Evolutionary conservation across 30 jellyfish, hydroid and myxozoan genomes (phyloP).

Genomic region (Turritopsis rubra): DNA sequence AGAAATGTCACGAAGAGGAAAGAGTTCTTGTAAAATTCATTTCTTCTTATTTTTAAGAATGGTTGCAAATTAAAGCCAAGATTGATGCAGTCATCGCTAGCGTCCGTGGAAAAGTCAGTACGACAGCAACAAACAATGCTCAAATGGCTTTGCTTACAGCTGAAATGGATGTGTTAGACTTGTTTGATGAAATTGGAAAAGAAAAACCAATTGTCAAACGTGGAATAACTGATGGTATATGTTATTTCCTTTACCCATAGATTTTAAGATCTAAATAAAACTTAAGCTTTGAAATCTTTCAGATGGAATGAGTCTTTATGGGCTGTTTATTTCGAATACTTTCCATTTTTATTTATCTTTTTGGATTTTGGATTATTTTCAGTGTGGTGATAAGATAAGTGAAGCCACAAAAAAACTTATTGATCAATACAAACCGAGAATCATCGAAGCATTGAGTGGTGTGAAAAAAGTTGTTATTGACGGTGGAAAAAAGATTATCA

Average conservation of each 20-base stretch:
- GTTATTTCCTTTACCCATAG: too few relatives aligned
- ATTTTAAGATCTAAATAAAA: too few relatives aligned
- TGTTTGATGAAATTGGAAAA: not conserved
- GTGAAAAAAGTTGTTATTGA: constrained; percentile 1
- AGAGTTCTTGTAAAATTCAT: not conserved
- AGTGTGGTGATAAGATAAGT: constrained; percentile 13
- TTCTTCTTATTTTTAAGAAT: not conserved
- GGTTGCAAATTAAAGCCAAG: not conserved
- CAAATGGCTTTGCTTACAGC: constrained; percentile 6
- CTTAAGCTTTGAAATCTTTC: too few relatives aligned
- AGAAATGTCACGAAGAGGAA: too few relatives aligned
- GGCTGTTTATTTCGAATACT: too few relatives aligned
- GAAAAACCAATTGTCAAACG: constrained; percentile 15
- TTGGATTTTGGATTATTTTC: too few relatives aligned
- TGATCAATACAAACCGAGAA: constrained; percentile 13
- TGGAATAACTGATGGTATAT: not conserved
- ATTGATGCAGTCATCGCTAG: not conserved
- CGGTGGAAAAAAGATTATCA: constrained; percentile 10
- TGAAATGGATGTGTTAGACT: not conserved
- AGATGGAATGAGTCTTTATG: too few relatives aligned
- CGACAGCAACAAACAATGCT: constrained; percentile 6
- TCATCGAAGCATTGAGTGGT: constrained; percentile 9
- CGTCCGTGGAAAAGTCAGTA: constrained; percentile 2
- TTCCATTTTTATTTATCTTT: too few relatives aligned
- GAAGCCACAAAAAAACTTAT: constrained; percentile 13